A percentile compares a stretch with the other conserved stretches of the same genome.
Conservation (phyloP, 2,113 vertebrate genomes). For the Leptodactylus fuscus region DNA sequence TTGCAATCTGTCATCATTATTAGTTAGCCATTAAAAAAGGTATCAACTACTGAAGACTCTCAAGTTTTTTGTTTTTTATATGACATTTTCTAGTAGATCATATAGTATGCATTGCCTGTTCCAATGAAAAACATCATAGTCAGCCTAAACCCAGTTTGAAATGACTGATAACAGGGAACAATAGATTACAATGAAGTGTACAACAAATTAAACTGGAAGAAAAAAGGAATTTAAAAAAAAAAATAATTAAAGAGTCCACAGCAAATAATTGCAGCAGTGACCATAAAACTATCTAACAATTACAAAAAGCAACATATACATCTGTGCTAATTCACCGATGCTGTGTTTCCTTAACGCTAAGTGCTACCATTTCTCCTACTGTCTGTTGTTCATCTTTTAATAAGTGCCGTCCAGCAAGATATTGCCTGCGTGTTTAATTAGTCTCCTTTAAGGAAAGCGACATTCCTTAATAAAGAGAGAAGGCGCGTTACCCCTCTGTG, state of each 20-base stretch:
- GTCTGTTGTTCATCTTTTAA: slow-evolving; percentile 17
- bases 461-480: slow-evolving; percentile 80
- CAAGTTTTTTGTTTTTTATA: too few relatives aligned
- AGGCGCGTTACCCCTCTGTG: slow-evolving; percentile 73
- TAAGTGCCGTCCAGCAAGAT: slow-evolving; percentile 72
- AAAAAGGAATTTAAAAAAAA: too few relatives aligned
- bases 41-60: too few relatives aligned
- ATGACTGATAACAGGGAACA: not conserved
- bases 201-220: too few relatives aligned
- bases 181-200: too few relatives aligned
- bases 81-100: too few relatives aligned
- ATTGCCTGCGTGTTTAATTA: slow-evolving; percentile 81
- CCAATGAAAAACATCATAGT: too few relatives aligned
- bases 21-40: too few relatives aligned
- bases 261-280: not conserved
- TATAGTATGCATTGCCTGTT: too few relatives aligned
- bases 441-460: slow-evolving; percentile 81
- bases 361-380: not conserved
- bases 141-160: too few relatives aligned
- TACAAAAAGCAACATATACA: not conserved
- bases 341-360: not conserved
- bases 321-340: not conserved
- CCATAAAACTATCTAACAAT: not conserved
- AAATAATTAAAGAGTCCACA: not conserved
- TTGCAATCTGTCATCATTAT: too few relatives aligned